Percentiles rank a stretch among this genome's conserved stretches.
Evolutionary conservation across 2,888 invertebrate species (phyloP).

Genomic region (Ectropis crepuscularia): DNA sequence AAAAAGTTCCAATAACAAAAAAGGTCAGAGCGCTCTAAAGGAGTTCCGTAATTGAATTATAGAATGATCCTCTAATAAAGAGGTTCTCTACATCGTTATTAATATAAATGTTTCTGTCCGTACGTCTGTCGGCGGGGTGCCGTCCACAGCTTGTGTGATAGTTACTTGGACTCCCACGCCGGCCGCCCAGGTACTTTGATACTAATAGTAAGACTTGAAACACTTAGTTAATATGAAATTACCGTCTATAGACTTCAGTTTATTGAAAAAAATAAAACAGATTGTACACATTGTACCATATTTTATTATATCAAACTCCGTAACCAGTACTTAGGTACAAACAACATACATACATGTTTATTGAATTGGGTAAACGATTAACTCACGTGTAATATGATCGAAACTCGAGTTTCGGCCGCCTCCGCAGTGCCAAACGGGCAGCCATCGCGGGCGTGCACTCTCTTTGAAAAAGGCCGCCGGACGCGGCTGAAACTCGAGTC

Average conservation of each 20-base stretch:
- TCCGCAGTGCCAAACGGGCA: too few species aligned
- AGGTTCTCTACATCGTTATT: constrained; percentile 60
- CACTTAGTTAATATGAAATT: constrained; percentile 2
- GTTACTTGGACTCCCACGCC: constrained; percentile 63
- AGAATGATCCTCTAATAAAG: constrained; percentile 27
- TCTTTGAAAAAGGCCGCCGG: too few species aligned
- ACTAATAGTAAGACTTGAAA: constrained; percentile 21
- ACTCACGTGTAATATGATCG: too few species aligned
- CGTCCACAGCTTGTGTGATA: constrained; percentile 27
- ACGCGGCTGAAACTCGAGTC: too few species aligned
- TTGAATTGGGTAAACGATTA: too few species aligned
- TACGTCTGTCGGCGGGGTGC: constrained; percentile 60
- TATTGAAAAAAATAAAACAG: too few species aligned
- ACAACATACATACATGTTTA: too few species aligned
- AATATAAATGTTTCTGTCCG: constrained; percentile 76
- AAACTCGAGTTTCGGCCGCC: too few species aligned
- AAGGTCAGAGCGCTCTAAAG: constrained; percentile 1
- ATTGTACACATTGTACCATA: too few species aligned
- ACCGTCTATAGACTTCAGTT: background rate
- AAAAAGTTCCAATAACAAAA: constrained; percentile 3
- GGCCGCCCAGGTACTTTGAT: constrained; percentile 46
- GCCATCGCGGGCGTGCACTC: too few species aligned
- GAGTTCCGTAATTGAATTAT: constrained; percentile 7
- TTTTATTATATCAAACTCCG: too few species aligned
- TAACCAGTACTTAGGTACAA: too few species aligned